A percentile compares a stretch with the other conserved stretches of the same genome.
Evolutionary conservation across 2,797 vertebrate species (phyloP).

Genomic region (Kryptolebias ocellatus): DNA sequence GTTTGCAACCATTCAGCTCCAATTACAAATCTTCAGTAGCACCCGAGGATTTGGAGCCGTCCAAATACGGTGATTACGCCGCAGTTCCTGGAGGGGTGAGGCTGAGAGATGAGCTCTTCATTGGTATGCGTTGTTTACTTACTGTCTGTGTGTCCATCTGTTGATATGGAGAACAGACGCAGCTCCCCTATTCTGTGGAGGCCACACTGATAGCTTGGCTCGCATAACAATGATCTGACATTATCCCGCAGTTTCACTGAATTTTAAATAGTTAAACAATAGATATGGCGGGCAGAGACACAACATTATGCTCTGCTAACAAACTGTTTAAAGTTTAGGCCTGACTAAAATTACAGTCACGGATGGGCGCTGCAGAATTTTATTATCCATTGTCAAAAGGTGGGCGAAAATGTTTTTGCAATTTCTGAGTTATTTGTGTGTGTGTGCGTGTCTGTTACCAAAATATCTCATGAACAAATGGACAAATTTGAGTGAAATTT

Average conservation of each 20-base stretch:
- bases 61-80: conserved; percentile 72
- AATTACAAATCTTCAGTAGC: conserved; percentile 75
- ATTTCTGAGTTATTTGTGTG: too few species aligned
- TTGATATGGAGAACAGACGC: conserved; percentile 60
- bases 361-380: not conserved
- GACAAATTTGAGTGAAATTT: too few species aligned
- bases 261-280: conserved; percentile 47
- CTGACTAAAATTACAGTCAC: not conserved
- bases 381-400: too few species aligned
- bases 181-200: conserved; percentile 53
- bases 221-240: conserved; percentile 61
- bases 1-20: conserved; percentile 72
- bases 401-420: too few species aligned
- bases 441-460: too few species aligned
- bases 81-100: conserved; percentile 62
- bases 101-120: conserved; percentile 67
- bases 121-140: conserved; percentile 73
- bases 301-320: conserved; percentile 15
- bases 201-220: conserved; percentile 62
- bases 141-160: conserved; percentile 75
- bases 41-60: conserved; percentile 66
- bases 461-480: too few species aligned
- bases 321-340: conserved; percentile 19
- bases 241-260: conserved; percentile 45
- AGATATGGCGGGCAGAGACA: conserved; percentile 6